These are phyloP conservation scores for Microctenopoma stevenorrisi DNA, from an alignment of 2,797 vertebrate genomes.

Conservation along the genomic window DNA sequence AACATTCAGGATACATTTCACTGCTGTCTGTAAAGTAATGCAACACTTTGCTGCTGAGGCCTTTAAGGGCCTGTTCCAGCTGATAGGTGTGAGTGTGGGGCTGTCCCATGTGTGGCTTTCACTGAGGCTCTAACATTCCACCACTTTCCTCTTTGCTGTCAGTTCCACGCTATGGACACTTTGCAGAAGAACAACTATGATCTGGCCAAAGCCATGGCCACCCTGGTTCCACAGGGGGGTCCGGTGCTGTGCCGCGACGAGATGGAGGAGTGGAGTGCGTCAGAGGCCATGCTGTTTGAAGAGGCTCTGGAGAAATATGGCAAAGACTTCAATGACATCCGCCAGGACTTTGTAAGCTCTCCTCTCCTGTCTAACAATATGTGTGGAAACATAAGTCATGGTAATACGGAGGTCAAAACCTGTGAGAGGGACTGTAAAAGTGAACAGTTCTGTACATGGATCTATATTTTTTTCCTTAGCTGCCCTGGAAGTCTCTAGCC, in stretches of 20 bases:
- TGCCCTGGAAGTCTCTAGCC: conserved; percentile 98
- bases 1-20: too few relatives aligned
- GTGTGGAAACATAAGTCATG: not conserved
- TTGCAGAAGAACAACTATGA: conserved; percentile 93
- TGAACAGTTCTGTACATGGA: not conserved
- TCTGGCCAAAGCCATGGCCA: conserved; percentile 94
- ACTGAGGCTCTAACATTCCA: not conserved
- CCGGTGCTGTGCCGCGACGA: conserved; percentile 95
- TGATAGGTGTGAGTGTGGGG: too few relatives aligned
- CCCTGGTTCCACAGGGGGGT: conserved; percentile 94
- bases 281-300: conserved; percentile 95
- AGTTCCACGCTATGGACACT: conserved; percentile 96
- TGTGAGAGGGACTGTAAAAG: not conserved
- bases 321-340: conserved; percentile 96
- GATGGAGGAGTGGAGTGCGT: conserved; percentile 98
- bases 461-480: conserved; percentile 70
- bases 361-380: not conserved
- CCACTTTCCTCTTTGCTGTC: not conserved
- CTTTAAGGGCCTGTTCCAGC: too few relatives aligned
- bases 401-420: not conserved
- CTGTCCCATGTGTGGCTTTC: too few relatives aligned
- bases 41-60: not conserved
- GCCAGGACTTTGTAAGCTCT: conserved; percentile 93
- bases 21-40: not conserved
- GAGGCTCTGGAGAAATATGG: conserved; percentile 96